Evolutionary conservation across 1,140 invertebrate species (phyloP).

Genomic region (Ips nitidus): DNA sequence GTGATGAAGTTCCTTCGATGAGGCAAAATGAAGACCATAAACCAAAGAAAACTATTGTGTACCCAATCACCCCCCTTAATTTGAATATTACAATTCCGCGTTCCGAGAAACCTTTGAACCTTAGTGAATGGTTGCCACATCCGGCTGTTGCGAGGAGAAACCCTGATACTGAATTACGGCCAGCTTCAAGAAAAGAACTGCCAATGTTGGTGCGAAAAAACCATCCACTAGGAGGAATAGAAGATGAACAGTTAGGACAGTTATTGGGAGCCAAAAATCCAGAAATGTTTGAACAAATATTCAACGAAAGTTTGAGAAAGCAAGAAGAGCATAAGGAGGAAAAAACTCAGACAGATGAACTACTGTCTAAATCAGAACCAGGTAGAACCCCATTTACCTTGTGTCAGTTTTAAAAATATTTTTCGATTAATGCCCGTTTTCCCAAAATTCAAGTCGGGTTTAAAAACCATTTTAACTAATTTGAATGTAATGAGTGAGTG

Average conservation of each 20-base stretch:
- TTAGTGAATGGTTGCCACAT: not conserved
- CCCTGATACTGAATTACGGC: too few species aligned
- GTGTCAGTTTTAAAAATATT: too few species aligned
- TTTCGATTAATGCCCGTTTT: too few species aligned
- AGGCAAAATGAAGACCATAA: not conserved
- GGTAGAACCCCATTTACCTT: too few species aligned
- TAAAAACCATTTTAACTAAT: too few species aligned
- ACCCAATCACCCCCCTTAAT: constrained; percentile 3
- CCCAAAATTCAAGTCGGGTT: too few species aligned
- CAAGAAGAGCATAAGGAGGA: not conserved
- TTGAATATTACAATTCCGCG: not conserved
- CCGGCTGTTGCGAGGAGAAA: not conserved
- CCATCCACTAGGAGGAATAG: not conserved
- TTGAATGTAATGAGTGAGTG: too few species aligned
- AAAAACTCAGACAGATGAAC: not conserved
- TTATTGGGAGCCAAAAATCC: constrained; percentile 31
- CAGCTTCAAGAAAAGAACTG: too few species aligned
- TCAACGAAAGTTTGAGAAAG: constrained; percentile 29
- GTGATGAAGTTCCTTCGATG: not conserved
- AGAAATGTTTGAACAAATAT: constrained; percentile 30
- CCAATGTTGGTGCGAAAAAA: not conserved
- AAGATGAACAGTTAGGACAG: constrained; percentile 4
- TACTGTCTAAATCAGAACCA: too few species aligned
- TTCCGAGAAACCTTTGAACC: not conserved
- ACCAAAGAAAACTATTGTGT: not conserved